Conservation (phyloP, 2,113 vertebrate genomes). For the Romanogobio albipinnatus region DNA sequence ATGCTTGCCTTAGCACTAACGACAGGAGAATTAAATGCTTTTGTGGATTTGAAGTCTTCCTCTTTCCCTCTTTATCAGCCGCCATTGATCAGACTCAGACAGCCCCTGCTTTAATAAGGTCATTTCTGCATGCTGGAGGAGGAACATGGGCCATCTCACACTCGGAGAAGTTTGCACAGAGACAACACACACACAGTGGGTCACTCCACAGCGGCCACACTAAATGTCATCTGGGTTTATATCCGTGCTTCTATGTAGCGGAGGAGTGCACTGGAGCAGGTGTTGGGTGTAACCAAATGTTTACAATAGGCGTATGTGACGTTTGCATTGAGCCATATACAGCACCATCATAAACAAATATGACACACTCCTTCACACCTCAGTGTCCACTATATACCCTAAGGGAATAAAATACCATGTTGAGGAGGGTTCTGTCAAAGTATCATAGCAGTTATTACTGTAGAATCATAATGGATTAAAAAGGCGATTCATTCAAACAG, state of each 20-base stretch:
- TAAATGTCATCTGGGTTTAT: slow-evolving; percentile 16
- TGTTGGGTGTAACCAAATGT: slow-evolving; percentile 31
- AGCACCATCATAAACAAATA: neutral
- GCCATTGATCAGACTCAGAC: slow-evolving; percentile 12
- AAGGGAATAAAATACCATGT: neutral
- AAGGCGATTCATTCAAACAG: neutral
- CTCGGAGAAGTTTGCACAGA: slow-evolving; percentile 1
- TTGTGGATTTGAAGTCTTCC: neutral
- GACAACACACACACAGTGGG: slow-evolving; percentile 1
- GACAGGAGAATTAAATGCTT: neutral
- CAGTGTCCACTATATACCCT: neutral
- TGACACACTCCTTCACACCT: neutral
- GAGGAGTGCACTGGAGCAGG: neutral
- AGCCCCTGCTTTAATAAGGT: slow-evolving; percentile 26
- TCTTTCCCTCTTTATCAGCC: neutral
- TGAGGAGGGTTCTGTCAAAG: neutral
- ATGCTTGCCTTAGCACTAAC: neutral
- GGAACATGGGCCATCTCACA: neutral
- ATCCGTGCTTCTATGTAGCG: neutral
- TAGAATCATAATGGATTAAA: neutral
- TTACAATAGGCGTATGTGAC: neutral
- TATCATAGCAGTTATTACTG: neutral
- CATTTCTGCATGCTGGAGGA: slow-evolving; percentile 6
- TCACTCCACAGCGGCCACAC: neutral
- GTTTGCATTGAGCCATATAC: neutral